These are phyloP conservation scores for Trimorus sp. DNA, from an alignment of 2,888 invertebrate genomes.

Conservation along the genomic window DNA sequence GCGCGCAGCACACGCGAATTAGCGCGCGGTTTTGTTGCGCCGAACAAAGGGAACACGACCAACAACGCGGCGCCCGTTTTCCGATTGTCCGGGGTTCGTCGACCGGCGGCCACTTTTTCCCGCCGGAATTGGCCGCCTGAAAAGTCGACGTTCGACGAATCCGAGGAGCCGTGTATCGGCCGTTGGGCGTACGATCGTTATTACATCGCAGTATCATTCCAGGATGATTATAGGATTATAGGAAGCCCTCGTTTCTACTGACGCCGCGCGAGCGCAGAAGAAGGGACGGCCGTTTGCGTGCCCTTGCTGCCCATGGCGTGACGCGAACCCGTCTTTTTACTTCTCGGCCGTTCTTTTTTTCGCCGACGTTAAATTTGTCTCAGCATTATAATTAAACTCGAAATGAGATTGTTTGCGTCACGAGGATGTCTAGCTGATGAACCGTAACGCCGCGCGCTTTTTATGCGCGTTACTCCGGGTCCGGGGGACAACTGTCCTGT, in stretches of 20 bases:
- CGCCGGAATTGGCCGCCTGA: neutral
- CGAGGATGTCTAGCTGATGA: constrained; percentile 54
- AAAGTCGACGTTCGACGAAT: constrained; percentile 54
- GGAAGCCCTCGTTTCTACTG: constrained; percentile 68
- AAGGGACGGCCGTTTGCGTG: constrained; percentile 71
- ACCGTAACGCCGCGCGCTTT: constrained; percentile 32
- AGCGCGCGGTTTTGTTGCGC: constrained; percentile 25
- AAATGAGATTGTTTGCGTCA: constrained; percentile 75
- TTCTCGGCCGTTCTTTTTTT: constrained; percentile 57
- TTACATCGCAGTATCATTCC: constrained; percentile 74
- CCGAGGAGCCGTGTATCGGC: constrained; percentile 65
- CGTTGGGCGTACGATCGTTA: constrained; percentile 74
- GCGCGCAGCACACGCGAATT: too few relatives aligned
- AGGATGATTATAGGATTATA: constrained; percentile 75
- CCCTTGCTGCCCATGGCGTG: constrained; percentile 72
- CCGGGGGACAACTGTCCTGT: constrained; percentile 9
- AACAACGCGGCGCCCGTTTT: constrained; percentile 32
- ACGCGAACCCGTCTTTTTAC: constrained; percentile 71
- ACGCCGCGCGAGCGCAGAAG: constrained; percentile 46
- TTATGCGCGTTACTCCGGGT: constrained; percentile 25
- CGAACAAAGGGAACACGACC: constrained; percentile 25
- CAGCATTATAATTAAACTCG: constrained; percentile 75
- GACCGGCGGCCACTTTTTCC: constrained; percentile 22
- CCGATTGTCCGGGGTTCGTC: constrained; percentile 42
- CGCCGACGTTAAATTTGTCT: constrained; percentile 71